Evolutionary conservation across 2,797 vertebrate species (phyloP), one percentile per base, ranked within the genome.

Genomic region (Bradypus variegatus): DNA sequence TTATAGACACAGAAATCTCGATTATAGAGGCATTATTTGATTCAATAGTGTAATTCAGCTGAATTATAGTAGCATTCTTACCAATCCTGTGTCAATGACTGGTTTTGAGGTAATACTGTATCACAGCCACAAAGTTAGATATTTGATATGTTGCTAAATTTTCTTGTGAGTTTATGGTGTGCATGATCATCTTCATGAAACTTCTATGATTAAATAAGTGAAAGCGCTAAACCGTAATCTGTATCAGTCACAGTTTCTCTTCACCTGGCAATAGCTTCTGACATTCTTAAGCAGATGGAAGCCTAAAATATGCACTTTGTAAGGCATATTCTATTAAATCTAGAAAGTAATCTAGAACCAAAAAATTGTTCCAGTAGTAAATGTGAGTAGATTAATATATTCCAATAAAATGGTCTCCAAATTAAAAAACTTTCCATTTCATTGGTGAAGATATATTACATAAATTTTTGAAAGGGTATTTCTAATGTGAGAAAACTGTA

Each of bases 131-230:
- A n/a, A 15, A 25, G 67, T 36, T 53, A 53, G n/a, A n/a, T 69
- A 84, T 53, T 69, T n/a, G 48, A 48, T 23, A 33, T 18, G 65
- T 23, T 67, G 41, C 31, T 50, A n/a, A n/a, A 8, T 21, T 33
- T 79, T 79, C 31, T 81, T n/a, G 45, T 16, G 50, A 33, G n/a
- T 27, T n/a, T 27, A 25, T 33, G 6, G 16, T 33, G 16, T 48
- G 31, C 36, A 33, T 18, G 82, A 55, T 27, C 33, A 38, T 6
- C 50, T 18, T 4, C 1, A 62, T 5, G 18, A 33, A 33, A 10
- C 31, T 3, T 0, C 5, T 23, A 31, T 6, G 15, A 55, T 6
- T 45, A 50, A 27, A 11, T 1, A 8, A 21, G 10, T 5, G 29
- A 64, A 58, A 14, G 14, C 1, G 13, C 15, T 12, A 5, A 3